phyloP scores from a whole-genome alignment of 2,797 vertebrate genomes.

The Cyprinodon diabolis region DNA sequence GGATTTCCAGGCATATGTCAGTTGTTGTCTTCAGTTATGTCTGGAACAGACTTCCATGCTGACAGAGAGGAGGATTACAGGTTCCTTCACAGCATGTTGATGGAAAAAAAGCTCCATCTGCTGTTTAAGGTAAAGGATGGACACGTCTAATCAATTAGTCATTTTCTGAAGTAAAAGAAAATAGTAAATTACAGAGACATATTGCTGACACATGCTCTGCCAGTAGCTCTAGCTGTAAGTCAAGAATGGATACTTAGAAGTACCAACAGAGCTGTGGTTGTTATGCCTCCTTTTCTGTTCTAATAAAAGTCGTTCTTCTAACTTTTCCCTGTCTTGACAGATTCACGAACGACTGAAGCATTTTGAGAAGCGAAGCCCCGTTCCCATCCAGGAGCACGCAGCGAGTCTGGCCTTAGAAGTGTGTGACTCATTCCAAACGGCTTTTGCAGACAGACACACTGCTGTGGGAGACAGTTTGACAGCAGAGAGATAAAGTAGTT shows the following conservation, averaged over 20 bases:
- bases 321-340: constrained; percentile 51
- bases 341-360: constrained; percentile 74
- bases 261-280: neutral
- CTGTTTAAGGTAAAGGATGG: constrained; percentile 82
- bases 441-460: constrained; percentile 47
- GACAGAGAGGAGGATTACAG: constrained; percentile 93
- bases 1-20: constrained; percentile 84
- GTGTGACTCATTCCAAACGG: constrained; percentile 55
- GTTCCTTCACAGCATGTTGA: constrained; percentile 95
- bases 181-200: neutral
- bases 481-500: constrained; percentile 19
- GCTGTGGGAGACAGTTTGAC: constrained; percentile 40
- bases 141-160: no score
- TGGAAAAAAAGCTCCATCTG: constrained; percentile 94
- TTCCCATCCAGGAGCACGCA: constrained; percentile 54
- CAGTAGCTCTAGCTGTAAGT: neutral
- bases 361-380: constrained; percentile 65
- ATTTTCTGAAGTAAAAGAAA: neutral
- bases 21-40: constrained; percentile 85
- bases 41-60: constrained; percentile 86
- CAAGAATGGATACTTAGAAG: neutral
- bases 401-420: constrained; percentile 65
- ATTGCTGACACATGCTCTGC: neutral
- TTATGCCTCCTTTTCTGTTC: constrained; percentile 5
- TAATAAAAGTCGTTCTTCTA: constrained; percentile 16